Evolutionary conservation across 2,888 invertebrate genomes (phyloP), one percentile per base, ranked within the genome.

Genomic region (Trimorus sp.): DNA sequence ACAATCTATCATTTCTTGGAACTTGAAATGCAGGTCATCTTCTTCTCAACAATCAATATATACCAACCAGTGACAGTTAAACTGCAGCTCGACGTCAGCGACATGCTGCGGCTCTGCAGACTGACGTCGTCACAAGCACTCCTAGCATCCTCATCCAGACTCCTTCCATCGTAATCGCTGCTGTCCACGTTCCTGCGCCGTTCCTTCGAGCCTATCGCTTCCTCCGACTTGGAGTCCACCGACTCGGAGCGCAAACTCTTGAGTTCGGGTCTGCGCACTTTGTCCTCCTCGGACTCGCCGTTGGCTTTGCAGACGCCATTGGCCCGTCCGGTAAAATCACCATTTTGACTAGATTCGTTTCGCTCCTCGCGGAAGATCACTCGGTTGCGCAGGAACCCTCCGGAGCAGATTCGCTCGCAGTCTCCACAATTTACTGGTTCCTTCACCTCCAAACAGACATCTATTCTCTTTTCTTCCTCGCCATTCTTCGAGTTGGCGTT

Each of bases 361-460:
- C 26, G 60, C 26, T 69, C 68, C 7, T 79, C 83, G 14, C 79
- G 63, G 42, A 80, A 76, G 7, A 76, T 8, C 3, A 83, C 71
- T n/a, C 70, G 71, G 40, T 59, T 81, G 42, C 80, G 42, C 36
- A 81, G 12, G 14, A 78, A 73, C 2, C 89, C 88, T 0, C 91
- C 90, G 0, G 91, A 91, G 71, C 92, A 92, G 16, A 91, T 87
- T 8, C 91, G 86, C 76, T 92, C 92, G 68, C 92, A 91, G 75
- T 92, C 92, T 0, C 88, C 87, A 63, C 91, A 91, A 59, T 86
- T 88, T 3, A 90, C 79, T 8, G 91, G 89, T 63, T 91, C 92
- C 51, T 91, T 91, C 0, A 89, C 92, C 68, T 92, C 92, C 37
- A 90, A 79, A 70, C 91, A 91, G 7, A 90, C 90, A 65, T 92